Evolutionary conservation across 2,113 vertebrate genomes (phyloP), one percentile per base, ranked within the genome.

Genomic region (Saguinus midas): DNA sequence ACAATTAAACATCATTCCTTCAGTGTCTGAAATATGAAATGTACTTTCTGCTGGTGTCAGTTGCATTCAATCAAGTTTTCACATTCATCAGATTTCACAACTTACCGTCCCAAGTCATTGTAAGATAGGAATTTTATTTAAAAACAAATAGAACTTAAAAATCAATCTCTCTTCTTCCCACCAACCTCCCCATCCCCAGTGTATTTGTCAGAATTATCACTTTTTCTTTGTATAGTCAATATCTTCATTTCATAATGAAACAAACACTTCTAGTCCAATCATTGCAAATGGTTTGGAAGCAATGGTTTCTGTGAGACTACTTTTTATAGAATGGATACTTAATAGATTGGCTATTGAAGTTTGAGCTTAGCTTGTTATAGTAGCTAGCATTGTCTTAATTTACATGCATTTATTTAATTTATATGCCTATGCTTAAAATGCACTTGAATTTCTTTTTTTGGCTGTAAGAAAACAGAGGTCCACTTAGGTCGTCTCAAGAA

Each of bases 1-100:
- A 95, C 97, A 98, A 98, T 98, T 94, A 98, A 96, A 75, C 87
- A 95, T 84, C 95, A 91, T 90, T 87, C n/a, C 85, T 95, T 83
- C 50, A 79, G 17, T 87, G 86, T 55, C 90, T 98, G 48, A 45
- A n/a, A n/a, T n/a, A 23, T 45, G 43, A 50, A 96, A 9, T 86
- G 96, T 79, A 12, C 90, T 97, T 96, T 96, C 95, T 98, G 75
- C 94, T 96, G 55, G 84, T 95, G 84, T 95, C 94, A 87, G 25
- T 98, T 97, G 89, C 94, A 82, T 96, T 98, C 90, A 95, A 27
- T 93, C 92, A 94, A 92, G 72, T 98, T 96, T 96, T 98, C 93
- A 55, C 73, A 82, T 89, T 98, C 57, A 75, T 86, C 83, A 48
- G 25, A 52, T 70, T 94, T 96, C n/a, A 94, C 32, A 90, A 87